Evolutionary conservation across 2,113 vertebrate species (phyloP).

Genomic region (Ammodramus savannarum): DNA sequence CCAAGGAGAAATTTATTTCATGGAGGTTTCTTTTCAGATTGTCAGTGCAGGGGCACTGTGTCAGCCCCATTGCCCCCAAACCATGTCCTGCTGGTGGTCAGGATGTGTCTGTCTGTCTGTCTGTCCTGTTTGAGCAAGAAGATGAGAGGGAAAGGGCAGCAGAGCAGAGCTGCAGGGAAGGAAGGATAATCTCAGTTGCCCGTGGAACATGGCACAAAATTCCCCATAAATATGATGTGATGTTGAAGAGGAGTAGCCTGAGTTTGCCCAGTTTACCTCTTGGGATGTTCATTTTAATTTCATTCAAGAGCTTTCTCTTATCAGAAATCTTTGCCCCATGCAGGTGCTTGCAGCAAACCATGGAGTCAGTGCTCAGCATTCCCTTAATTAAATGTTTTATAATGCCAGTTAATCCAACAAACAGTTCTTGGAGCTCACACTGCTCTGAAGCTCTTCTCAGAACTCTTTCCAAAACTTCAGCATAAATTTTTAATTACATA

Average conservation of each 20-base stretch:
- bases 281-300: neutral
- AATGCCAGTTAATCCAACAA: neutral
- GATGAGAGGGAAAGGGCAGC: neutral
- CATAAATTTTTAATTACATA: neutral
- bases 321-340: neutral
- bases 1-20: accelerated
- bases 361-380: neutral
- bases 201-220: neutral
- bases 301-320: neutral
- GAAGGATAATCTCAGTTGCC: neutral
- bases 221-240: neutral
- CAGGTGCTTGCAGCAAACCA: neutral
- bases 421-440: neutral
- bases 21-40: neutral
- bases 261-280: neutral
- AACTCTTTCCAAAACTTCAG: neutral
- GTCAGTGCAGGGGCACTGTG: neutral
- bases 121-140: neutral
- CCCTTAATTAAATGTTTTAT: neutral
- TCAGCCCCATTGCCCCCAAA: neutral
- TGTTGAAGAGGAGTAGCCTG: neutral
- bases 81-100: neutral
- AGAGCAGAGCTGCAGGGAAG: neutral
- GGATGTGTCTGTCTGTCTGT: neutral
- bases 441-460: neutral